Percentiles rank a stretch among this genome's conserved stretches.
Evolutionary conservation across 2,888 invertebrate species (phyloP).

Genomic region (Drosophila barbarae): DNA sequence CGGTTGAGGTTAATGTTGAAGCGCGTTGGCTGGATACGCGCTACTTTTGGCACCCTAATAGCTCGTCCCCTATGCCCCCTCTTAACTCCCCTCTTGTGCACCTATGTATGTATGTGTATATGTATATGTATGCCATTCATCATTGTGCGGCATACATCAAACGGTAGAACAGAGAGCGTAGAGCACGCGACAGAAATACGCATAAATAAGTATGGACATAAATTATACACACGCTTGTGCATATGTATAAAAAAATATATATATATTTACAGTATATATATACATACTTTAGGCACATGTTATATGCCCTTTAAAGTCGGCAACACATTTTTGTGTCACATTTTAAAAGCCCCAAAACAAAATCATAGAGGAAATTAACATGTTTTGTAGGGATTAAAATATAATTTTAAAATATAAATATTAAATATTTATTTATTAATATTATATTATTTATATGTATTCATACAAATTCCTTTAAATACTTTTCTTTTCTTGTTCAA

Average conservation of each 20-base stretch:
- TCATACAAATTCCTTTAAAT: too few relatives aligned
- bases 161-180: constrained; percentile 3
- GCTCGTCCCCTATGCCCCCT: constrained; percentile 12
- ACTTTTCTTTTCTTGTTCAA: too few relatives aligned
- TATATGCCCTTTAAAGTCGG: constrained; percentile 12
- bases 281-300: neutral
- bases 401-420: neutral
- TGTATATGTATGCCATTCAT: constrained; percentile 15
- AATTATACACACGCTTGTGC: constrained; percentile 16
- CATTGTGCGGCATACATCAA: constrained; percentile 28
- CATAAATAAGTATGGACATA: constrained; percentile 39
- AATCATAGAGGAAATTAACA: constrained; percentile 8
- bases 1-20: constrained; percentile 41
- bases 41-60: constrained; percentile 55
- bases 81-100: neutral
- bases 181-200: constrained; percentile 24
- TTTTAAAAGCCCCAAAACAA: neutral
- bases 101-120: neutral
- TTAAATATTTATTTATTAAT: too few relatives aligned
- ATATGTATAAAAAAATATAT: neutral
- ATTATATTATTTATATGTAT: too few relatives aligned
- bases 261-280: neutral
- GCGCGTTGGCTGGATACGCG: constrained; percentile 46
- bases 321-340: constrained; percentile 17
- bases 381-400: constrained; percentile 2